Conservation (phyloP, 2,888 invertebrate genomes). For the Dynastes maya region DNA sequence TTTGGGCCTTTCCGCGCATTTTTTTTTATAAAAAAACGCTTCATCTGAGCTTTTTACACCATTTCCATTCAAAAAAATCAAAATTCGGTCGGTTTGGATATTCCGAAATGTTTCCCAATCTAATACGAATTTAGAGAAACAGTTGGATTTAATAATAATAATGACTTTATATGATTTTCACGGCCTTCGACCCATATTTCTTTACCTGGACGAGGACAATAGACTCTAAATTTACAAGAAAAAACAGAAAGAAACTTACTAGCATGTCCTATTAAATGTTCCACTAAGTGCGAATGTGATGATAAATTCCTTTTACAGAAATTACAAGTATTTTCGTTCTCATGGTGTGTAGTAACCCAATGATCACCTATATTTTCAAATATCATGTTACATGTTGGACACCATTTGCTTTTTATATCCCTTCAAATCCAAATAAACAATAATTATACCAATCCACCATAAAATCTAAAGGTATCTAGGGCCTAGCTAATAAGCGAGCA, state of each 20-base stretch:
- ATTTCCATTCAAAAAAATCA: no score
- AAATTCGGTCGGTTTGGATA: no score
- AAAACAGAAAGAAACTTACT: conserved; percentile 54
- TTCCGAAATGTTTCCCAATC: no score
- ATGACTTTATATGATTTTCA: no score
- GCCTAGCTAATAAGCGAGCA: no score
- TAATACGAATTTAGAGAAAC: no score
- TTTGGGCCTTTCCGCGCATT: no score
- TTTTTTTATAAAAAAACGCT: no score
- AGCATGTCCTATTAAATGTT: conserved; percentile 63
- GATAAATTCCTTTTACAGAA: conserved; percentile 62
- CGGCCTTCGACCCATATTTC: no score
- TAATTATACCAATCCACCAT: background rate
- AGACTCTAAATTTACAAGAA: background rate
- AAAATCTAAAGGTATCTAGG: background rate
- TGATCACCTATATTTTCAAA: conserved; percentile 60
- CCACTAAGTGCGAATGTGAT: conserved; percentile 61
- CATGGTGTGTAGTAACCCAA: conserved; percentile 54
- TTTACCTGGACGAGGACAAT: background rate
- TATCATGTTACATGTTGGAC: conserved; percentile 61
- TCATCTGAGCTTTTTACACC: no score
- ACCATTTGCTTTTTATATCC: conserved; percentile 63
- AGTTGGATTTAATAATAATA: no score
- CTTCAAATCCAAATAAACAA: conserved; percentile 55
- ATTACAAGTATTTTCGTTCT: conserved; percentile 60